A percentile compares a stretch with the other conserved stretches of the same genome.
Conservation (phyloP, 2,113 vertebrate genomes). For the Orientallactaga bullata region DNA sequence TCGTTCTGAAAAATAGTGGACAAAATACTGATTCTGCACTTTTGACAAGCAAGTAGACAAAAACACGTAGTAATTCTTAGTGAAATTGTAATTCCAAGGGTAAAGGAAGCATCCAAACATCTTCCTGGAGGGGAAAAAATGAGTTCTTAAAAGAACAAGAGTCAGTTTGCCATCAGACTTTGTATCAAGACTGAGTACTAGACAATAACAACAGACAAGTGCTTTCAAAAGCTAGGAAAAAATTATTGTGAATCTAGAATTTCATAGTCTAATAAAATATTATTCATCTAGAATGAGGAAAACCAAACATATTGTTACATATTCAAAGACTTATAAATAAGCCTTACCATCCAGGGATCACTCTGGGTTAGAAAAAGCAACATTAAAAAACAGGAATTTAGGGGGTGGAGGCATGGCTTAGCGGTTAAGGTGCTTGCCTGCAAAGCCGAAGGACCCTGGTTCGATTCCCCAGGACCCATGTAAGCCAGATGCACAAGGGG, state of each 20-base stretch:
- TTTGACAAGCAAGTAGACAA: conserved; percentile 40
- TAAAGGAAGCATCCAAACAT: conserved; percentile 49
- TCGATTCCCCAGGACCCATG: too few species aligned
- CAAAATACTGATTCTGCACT: conserved; percentile 23
- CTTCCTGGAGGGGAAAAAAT: background rate
- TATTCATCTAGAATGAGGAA: background rate
- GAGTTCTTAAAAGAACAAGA: conserved; percentile 37
- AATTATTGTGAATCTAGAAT: background rate
- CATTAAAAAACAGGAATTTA: background rate
- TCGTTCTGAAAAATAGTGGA: conserved; percentile 49
- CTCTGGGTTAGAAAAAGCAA: background rate
- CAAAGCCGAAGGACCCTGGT: too few species aligned
- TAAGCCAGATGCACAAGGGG: too few species aligned
- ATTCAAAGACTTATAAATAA: background rate
- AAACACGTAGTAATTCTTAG: background rate
- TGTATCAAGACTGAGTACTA: background rate
- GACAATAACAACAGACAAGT: background rate
- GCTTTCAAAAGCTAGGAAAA: conserved; percentile 27
- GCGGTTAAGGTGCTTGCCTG: too few species aligned
- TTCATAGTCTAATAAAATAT: conserved; percentile 38
- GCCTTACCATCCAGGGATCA: background rate
- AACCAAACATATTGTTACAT: conserved; percentile 27
- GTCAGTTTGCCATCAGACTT: conserved; percentile 20
- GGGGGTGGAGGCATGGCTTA: too few species aligned
- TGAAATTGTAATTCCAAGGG: conserved; percentile 29